These are phyloP conservation scores for Lucinisca nassula DNA, from an alignment of 2,888 invertebrate species.

Conservation along the genomic window DNA sequence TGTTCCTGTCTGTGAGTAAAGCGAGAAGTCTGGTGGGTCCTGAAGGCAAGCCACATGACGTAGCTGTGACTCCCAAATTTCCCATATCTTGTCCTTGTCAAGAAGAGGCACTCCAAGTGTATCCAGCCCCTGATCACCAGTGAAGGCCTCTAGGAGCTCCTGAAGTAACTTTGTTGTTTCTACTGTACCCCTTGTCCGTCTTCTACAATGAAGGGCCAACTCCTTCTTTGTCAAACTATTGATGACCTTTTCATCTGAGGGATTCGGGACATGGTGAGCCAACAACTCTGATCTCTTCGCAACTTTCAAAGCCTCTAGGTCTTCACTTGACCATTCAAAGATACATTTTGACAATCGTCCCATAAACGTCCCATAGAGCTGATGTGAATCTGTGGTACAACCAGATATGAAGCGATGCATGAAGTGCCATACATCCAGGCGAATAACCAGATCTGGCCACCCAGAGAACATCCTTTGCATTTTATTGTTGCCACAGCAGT, in stretches of 20 bases:
- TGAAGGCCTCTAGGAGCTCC: slow-evolving; percentile 32
- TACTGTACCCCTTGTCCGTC: slow-evolving; percentile 61
- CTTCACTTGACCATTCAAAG: slow-evolving; percentile 29
- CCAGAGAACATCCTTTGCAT: slow-evolving; percentile 25
- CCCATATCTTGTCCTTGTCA: slow-evolving; percentile 31
- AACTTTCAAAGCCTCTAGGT: slow-evolving; percentile 10
- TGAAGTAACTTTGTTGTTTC: slow-evolving; percentile 47
- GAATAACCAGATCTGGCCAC: slow-evolving; percentile 43
- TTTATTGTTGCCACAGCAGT: slow-evolving; percentile 34
- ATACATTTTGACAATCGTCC: slow-evolving; percentile 57
- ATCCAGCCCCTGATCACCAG: slow-evolving; percentile 25
- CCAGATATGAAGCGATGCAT: slow-evolving; percentile 64
- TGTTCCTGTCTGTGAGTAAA: slow-evolving; percentile 61
- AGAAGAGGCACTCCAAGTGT: slow-evolving; percentile 66
- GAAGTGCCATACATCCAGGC: slow-evolving; percentile 74
- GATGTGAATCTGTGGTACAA: slow-evolving; percentile 66
- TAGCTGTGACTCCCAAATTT: slow-evolving; percentile 44
- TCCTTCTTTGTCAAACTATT: slow-evolving; percentile 53
- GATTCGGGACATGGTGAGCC: neutral
- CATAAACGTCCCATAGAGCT: slow-evolving; percentile 70
- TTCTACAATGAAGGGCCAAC: slow-evolving; percentile 62
- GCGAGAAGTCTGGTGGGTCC: slow-evolving; percentile 52
- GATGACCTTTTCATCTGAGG: slow-evolving; percentile 38
- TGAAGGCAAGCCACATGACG: slow-evolving; percentile 62
- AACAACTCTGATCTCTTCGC: slow-evolving; percentile 65